Evolutionary conservation across 2,113 vertebrate species (phyloP), one percentile per base, ranked within the genome.

Genomic region (Falco punctatus): DNA sequence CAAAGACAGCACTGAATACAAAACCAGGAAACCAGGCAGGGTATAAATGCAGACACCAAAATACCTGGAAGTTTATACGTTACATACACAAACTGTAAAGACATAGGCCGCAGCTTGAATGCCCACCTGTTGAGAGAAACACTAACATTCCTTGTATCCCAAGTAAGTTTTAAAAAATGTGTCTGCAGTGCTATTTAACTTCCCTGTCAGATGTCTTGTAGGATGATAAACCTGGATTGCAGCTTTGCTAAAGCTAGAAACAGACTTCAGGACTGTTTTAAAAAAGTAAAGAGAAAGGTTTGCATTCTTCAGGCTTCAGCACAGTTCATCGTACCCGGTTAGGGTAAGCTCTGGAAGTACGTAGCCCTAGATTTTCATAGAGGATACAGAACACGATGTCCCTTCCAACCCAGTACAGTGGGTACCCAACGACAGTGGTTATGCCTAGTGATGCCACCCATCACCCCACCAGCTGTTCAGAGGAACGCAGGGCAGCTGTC

Each of bases 211-310:
- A 78, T 71, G 88, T 62, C 91, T 65, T 58, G 82, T 55, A 74
- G 69, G 83, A 89, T 59, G 81, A 66, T 15, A 97, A 93, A 92
- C 87, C 85, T 81, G 87, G 61, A 64, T 24, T 79, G 65, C 35
- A 92, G 86, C 54, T 92, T 71, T 69, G 48, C n/a, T 73, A 89
- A 66, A 57, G 48, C 81, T 44, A 19, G 84, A 51, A 92, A 57
- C 32, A 89, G 92, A 73, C 40, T 73, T 80, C 33, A 71, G 70
- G 66, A 30, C 26, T 27, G 27, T 27, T 85, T 73, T 4, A 35
- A 55, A 70, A 59, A 74, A 58, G 28, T 0, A 30, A 20, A 51
- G 46, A 55, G 16, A 40, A 44, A 87, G 54, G 30, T 73, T 74
- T 74, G 61, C 0, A 0, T 28, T 84, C 70, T 54, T 67, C 42